Conservation (phyloP, 2,797 vertebrate genomes). For the Gobionotothen gibberifrons region DNA sequence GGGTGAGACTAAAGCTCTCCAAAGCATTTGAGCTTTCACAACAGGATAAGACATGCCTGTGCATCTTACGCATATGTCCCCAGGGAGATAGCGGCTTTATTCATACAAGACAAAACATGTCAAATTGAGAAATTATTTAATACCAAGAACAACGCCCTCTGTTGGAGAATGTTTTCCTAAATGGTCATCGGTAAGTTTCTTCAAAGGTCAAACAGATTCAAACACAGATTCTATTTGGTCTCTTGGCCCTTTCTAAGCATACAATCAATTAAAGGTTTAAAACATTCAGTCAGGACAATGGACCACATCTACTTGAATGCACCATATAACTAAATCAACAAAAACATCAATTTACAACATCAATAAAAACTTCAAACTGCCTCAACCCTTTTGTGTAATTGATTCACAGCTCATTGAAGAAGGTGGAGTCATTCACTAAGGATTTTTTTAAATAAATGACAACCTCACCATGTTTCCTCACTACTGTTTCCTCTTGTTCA, state of each 20-base stretch:
- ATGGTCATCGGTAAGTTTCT: conserved; percentile 17
- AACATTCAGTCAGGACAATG: conserved; percentile 43
- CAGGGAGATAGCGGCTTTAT: conserved; percentile 14
- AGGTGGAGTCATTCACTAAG: conserved; percentile 15
- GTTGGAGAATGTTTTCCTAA: not conserved
- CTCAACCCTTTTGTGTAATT: conserved; percentile 32
- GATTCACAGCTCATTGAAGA: conserved; percentile 36
- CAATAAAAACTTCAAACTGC: conserved; percentile 50
- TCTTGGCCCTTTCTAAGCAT: conserved; percentile 9
- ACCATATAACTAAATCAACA: conserved; percentile 36
- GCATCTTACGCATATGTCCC: conserved; percentile 28
- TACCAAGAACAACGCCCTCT: not conserved
- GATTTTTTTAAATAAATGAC: conserved; percentile 38
- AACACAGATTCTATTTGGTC: conserved; percentile 20
- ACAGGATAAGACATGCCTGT: conserved; percentile 41
- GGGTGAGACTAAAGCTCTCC: conserved; percentile 45
- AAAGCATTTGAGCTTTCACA: conserved; percentile 35
- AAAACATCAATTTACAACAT: conserved; percentile 23
- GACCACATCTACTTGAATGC: conserved; percentile 25
- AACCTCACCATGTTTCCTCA: not conserved
- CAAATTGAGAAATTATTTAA: conserved; percentile 1
- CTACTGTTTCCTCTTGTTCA: too few species aligned
- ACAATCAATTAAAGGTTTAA: conserved; percentile 19
- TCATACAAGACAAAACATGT: conserved; percentile 18
- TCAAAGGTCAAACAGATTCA: conserved; percentile 34